phyloP scores from a whole-genome alignment of 2,113 vertebrate genomes.

The Apodemus speciosus region DNA sequence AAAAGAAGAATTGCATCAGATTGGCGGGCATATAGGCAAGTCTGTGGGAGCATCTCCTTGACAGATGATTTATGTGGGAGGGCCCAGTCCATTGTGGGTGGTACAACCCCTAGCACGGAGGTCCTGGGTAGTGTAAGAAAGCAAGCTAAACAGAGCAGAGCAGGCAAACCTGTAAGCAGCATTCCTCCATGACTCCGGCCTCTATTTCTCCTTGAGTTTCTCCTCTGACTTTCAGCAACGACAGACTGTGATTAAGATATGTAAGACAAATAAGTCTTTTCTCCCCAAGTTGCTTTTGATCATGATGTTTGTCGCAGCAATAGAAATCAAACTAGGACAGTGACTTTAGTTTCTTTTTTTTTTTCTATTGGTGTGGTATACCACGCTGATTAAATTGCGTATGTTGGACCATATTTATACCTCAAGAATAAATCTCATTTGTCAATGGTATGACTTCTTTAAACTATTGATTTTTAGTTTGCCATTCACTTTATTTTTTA shows the following conservation, averaged over 20 bases:
- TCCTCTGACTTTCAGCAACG: not conserved
- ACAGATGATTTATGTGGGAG: not conserved
- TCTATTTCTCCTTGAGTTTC: not conserved
- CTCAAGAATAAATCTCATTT: not conserved
- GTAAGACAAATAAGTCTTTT: not conserved
- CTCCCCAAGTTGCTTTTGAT: not conserved
- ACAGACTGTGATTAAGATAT: not conserved
- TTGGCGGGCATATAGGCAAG: not conserved
- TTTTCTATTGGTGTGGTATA: not conserved
- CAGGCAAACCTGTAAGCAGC: not conserved
- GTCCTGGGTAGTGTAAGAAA: not conserved
- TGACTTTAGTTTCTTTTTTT: not conserved
- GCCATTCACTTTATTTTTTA: not conserved
- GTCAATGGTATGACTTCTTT: not conserved
- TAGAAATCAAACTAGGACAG: not conserved
- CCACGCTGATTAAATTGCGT: not conserved
- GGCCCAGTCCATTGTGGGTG: not conserved
- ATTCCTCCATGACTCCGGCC: not conserved
- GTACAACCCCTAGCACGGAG: not conserved
- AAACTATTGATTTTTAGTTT: not conserved
- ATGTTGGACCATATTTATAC: not conserved
- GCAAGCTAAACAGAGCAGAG: not conserved
- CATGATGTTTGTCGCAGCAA: not conserved
- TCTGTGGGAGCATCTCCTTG: not conserved
- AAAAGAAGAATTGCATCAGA: not conserved